Percentiles rank a stretch among this genome's conserved stretches.
Evolutionary conservation across 2,113 vertebrate species (phyloP).

Genomic region (Rhinogobius similis): DNA sequence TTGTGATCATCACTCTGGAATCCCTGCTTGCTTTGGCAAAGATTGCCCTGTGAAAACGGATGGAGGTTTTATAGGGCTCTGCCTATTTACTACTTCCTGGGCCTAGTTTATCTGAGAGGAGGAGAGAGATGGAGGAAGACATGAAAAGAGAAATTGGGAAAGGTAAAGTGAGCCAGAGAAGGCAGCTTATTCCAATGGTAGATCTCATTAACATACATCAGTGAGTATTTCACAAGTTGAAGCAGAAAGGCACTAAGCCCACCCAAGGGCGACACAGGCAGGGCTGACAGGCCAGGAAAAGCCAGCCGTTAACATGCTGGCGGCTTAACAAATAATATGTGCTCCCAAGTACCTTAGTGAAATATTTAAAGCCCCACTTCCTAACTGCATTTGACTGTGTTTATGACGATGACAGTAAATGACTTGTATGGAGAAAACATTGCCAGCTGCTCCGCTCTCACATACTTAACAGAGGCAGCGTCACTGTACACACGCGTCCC

Average conservation of each 20-base stretch:
- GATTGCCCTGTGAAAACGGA: constrained; percentile 72
- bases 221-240: constrained; percentile 76
- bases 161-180: constrained; percentile 34
- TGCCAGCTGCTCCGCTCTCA: constrained; percentile 69
- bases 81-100: constrained; percentile 70
- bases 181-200: constrained; percentile 66
- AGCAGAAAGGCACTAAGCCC: constrained; percentile 77
- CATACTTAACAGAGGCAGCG: constrained; percentile 60
- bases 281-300: constrained; percentile 74
- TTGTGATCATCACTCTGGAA: constrained; percentile 78
- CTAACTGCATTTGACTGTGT: constrained; percentile 73
- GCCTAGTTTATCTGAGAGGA: constrained; percentile 61
- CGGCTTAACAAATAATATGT: constrained; percentile 78
- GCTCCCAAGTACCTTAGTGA: constrained; percentile 74
- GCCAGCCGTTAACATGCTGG: constrained; percentile 78
- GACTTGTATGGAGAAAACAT: constrained; percentile 61
- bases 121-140: constrained; percentile 26
- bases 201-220: constrained; percentile 81
- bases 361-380: constrained; percentile 75
- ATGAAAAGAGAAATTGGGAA: constrained; percentile 5
- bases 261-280: constrained; percentile 77
- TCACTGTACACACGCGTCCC: constrained; percentile 52
- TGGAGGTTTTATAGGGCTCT: constrained; percentile 68
- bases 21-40: constrained; percentile 73
- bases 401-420: constrained; percentile 72